Evolutionary conservation across 2,113 vertebrate species (phyloP).

Genomic region (Oncorhynchus kisutch): DNA sequence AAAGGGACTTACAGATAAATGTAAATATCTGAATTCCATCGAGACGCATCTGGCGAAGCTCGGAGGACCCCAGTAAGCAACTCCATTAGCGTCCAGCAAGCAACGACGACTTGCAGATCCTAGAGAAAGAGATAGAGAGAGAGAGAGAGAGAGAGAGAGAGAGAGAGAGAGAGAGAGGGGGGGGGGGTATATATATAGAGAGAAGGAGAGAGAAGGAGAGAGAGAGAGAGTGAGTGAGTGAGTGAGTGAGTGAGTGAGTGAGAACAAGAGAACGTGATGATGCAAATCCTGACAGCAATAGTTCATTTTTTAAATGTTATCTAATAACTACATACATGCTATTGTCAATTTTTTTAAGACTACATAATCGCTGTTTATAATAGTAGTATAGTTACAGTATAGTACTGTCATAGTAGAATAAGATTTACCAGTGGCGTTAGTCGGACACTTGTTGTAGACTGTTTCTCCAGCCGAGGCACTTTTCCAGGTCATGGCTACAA

Average conservation of each 20-base stretch:
- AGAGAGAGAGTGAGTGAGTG: too few species aligned
- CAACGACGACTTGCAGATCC: conserved; percentile 98
- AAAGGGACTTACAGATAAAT: conserved; percentile 84
- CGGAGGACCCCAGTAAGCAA: conserved; percentile 96
- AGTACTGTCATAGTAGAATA: not conserved
- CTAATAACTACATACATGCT: too few species aligned
- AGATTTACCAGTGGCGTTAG: conserved; percentile 89
- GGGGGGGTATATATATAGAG: too few species aligned
- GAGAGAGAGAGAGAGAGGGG: too few species aligned
- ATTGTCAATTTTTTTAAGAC: too few species aligned
- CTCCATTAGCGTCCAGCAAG: conserved; percentile 93
- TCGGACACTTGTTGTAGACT: conserved; percentile 97
- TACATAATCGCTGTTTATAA: not conserved
- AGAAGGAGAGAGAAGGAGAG: too few species aligned
- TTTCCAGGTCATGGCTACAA: conserved; percentile 90
- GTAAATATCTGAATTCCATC: conserved; percentile 95
- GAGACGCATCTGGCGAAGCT: conserved; percentile 98
- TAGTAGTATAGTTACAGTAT: not conserved
- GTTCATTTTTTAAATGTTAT: too few species aligned
- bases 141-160: too few species aligned
- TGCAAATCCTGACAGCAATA: too few species aligned
- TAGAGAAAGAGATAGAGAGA: conserved; percentile 44
- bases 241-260: too few species aligned
- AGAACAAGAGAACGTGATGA: too few species aligned
- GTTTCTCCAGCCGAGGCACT: conserved; percentile 92